Conservation (phyloP, 1,140 invertebrate species). For the Mya arenaria region DNA sequence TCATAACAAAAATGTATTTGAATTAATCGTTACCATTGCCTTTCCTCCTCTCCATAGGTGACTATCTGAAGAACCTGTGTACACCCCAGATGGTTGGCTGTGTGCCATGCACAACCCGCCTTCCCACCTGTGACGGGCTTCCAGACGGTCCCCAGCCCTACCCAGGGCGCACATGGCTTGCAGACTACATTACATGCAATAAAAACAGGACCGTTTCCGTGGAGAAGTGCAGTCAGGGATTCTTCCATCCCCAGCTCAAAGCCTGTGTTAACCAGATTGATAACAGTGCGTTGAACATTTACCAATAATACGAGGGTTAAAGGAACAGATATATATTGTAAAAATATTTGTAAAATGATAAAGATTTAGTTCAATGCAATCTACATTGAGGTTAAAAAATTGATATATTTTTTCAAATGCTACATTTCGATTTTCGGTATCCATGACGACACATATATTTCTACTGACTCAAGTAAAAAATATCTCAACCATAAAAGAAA, state of each 20-base stretch:
- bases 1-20: too few relatives aligned
- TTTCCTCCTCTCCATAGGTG: conserved; percentile 25
- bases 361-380: background rate
- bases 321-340: background rate
- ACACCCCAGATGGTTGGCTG: conserved; percentile 24
- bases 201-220: conserved; percentile 59
- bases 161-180: conserved; percentile 50
- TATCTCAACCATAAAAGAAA: too few relatives aligned
- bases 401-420: background rate
- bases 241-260: conserved; percentile 54
- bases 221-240: conserved; percentile 36
- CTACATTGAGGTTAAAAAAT: background rate
- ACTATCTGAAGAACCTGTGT: conserved; percentile 38
- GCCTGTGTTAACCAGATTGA: conserved; percentile 37
- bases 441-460: too few relatives aligned
- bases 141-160: conserved; percentile 53
- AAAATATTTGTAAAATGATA: background rate
- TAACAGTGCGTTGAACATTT: conserved; percentile 16
- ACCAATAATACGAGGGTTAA: background rate
- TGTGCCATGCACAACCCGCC: conserved; percentile 45
- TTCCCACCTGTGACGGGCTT: conserved; percentile 56
- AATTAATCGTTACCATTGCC: too few relatives aligned
- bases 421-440: too few relatives aligned
- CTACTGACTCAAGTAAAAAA: too few relatives aligned
- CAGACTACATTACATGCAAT: conserved; percentile 56